phyloP scores from a whole-genome alignment of 2,888 invertebrate species.

The Galerucella pusilla region DNA sequence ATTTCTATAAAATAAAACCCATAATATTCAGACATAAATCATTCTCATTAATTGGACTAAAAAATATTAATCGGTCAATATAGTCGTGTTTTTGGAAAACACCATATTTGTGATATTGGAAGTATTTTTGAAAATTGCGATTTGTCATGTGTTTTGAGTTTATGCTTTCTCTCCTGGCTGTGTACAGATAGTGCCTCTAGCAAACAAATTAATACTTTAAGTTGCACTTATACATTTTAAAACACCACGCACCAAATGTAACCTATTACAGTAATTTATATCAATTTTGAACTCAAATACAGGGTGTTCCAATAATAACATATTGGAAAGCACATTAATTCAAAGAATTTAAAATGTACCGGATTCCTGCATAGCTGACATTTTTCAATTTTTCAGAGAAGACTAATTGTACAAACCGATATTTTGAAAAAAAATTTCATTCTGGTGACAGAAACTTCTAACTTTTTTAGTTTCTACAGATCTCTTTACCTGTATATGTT shows the following conservation, averaged over 20 bases:
- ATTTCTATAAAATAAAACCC: not conserved
- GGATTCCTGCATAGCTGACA: no score
- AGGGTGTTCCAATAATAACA: not conserved
- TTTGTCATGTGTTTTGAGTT: conserved; percentile 42
- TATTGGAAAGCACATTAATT: not conserved
- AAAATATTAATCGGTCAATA: not conserved
- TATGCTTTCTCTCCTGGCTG: conserved; percentile 52
- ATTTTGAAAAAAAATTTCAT: no score
- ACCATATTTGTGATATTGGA: conserved; percentile 26
- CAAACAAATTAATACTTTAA: conserved; percentile 58
- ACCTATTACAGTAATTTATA: not conserved
- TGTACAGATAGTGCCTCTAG: conserved; percentile 64
- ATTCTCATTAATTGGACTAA: not conserved
- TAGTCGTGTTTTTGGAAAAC: conserved; percentile 12
- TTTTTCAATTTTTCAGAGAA: no score
- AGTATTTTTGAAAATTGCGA: conserved; percentile 24
- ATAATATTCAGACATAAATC: not conserved
- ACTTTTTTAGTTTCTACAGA: no score
- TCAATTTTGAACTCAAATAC: not conserved
- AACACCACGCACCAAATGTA: conserved; percentile 6
- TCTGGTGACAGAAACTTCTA: no score
- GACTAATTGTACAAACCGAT: no score
- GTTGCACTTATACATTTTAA: conserved; percentile 57
- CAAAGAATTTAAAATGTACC: no score
- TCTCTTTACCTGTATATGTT: no score